Conservation (phyloP, 2,888 invertebrate genomes). For the Gari tellinella region DNA sequence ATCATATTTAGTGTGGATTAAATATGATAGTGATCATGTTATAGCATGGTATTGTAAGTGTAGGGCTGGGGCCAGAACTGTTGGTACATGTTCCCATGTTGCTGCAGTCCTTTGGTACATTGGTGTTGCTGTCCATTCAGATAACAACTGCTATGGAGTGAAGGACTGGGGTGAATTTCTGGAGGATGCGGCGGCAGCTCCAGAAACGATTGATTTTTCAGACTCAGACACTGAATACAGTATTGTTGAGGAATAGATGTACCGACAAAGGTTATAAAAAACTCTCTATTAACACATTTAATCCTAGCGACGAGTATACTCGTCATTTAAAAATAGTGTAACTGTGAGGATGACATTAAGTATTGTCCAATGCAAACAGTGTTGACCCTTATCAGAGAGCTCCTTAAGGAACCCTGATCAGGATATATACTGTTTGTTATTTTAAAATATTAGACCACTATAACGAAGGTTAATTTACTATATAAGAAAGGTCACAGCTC, state of each 20-base stretch:
- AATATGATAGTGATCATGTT: conserved; percentile 16
- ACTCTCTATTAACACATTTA: too few species aligned
- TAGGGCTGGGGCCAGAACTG: conserved; percentile 30
- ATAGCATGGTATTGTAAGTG: conserved; percentile 49
- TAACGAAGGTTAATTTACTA: too few species aligned
- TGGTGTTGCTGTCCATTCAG: conserved; percentile 12
- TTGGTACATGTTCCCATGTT: conserved; percentile 43
- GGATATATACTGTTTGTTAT: too few species aligned
- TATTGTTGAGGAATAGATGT: conserved; percentile 16
- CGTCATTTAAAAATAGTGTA: too few species aligned
- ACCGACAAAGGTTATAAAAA: too few species aligned
- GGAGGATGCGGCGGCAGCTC: conserved; percentile 22
- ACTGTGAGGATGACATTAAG: too few species aligned
- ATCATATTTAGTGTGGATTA: conserved; percentile 36
- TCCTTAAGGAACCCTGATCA: too few species aligned
- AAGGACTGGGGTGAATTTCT: conserved; percentile 29
- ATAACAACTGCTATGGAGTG: conserved; percentile 12
- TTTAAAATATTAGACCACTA: too few species aligned
- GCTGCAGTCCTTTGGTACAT: conserved; percentile 39
- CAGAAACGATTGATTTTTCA: conserved; percentile 22
- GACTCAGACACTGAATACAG: conserved; percentile 24
- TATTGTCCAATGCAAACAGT: too few species aligned
- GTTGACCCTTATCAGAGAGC: too few species aligned
- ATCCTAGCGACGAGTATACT: too few species aligned
- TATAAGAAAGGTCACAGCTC: too few species aligned